These are phyloP conservation scores for Garra rufa DNA, from an alignment of 2,113 vertebrate species.

Conservation along the genomic window DNA sequence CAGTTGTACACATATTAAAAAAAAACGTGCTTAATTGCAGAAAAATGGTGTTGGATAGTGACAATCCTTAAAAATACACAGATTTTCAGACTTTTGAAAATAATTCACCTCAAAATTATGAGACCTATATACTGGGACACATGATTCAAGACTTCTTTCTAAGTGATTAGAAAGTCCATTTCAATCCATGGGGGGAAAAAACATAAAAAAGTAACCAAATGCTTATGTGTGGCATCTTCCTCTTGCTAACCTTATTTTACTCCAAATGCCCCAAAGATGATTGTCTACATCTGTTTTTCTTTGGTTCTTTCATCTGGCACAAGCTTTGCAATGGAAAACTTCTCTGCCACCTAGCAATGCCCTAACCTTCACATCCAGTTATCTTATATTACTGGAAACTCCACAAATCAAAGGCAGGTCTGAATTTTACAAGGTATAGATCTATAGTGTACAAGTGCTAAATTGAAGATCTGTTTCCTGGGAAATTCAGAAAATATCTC, in stretches of 20 bases:
- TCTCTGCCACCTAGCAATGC: conserved; percentile 57
- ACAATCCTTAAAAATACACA: no score
- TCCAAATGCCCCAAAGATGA: conserved; percentile 57
- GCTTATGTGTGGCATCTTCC: conserved; percentile 64
- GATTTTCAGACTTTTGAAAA: no score
- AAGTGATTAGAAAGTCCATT: conserved; percentile 22
- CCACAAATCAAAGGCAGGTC: background rate
- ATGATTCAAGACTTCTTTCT: no score
- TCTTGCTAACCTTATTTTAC: conserved; percentile 54
- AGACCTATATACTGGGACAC: no score
- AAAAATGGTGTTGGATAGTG: no score
- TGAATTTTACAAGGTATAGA: background rate
- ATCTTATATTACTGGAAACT: background rate
- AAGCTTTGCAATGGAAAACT: conserved; percentile 55
- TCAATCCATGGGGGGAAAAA: conserved; percentile 61
- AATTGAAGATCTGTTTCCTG: background rate
- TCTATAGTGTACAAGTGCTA: background rate
- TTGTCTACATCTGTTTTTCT: conserved; percentile 73
- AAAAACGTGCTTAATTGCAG: no score
- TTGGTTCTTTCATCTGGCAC: conserved; percentile 55
- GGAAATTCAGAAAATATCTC: background rate
- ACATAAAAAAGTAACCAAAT: conserved; percentile 56
- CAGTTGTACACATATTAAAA: no score
- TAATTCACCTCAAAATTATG: no score
- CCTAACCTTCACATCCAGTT: conserved; percentile 31